Base-by-base conservation (phyloP, 2,113 vertebrate genomes). In the Aptenodytes patagonicus region DNA sequence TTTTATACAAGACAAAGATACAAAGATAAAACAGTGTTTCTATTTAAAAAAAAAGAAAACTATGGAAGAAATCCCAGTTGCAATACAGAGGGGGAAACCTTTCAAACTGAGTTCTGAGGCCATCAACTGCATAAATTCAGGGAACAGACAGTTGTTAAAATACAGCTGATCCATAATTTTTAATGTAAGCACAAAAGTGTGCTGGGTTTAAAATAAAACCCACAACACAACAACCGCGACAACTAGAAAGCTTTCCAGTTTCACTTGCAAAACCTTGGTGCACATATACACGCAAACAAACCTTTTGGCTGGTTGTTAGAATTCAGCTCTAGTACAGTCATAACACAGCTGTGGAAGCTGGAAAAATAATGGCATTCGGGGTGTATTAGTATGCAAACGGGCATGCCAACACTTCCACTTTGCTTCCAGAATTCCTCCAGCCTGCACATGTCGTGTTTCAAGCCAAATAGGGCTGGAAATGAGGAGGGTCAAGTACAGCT, bases 1-100 rank as follows among this genome's bases (percentile, higher is more conserved):
- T 97, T 98, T 98, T 98, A 96, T 93, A 97, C 71, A 94, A 96
- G 96, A 98, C 97, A 97, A 98, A 98, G 97, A 98, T 98, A 97
- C 96, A 98, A 97, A 97, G 94, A 97, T 97, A 97, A 97, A 97
- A 96, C 94, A 88, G 73, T 69, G n/a, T 83, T 96, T 94, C 81
- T 93, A 55, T 79, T 89, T 10, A 47, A 44, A 54, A 71, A 34
- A 86, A 84, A 92, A 93, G 69, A 97, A 96, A 97, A 95, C 94
- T 81, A 83, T 96, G 81, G 96, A 93, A 97, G 95, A 97, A 97
- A 97, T 96, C 95, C 93, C 97, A 97, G 95, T 77, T 78, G 92
- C 88, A 96, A 94, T 93, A 96, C 85, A 60, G 95, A 83, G 40
- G 82, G 79, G 55, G 32, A 71, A 95, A 97, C 91, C 95, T 95